phyloP scores from a whole-genome alignment of 2,888 invertebrate species.

The Xestoiulus laeticollis region DNA sequence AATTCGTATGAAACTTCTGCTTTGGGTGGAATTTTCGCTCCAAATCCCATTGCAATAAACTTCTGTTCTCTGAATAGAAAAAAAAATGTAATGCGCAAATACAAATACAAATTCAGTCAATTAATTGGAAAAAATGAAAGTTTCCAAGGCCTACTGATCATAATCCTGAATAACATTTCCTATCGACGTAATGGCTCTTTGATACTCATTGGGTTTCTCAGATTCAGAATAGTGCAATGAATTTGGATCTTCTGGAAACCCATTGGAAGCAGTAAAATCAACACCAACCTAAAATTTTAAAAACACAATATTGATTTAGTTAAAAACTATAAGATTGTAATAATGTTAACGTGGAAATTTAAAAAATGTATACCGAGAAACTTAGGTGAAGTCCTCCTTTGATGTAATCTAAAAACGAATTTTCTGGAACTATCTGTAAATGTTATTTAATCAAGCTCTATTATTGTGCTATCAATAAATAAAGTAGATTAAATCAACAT shows the following conservation, averaged over 20 bases:
- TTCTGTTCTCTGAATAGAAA: constrained; percentile 65
- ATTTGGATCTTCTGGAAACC: constrained; percentile 60
- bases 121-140: neutral
- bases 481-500: neutral
- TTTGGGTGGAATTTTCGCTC: constrained; percentile 67
- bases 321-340: too few species aligned
- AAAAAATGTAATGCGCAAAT: neutral
- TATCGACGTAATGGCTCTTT: constrained; percentile 59
- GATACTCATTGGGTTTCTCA: constrained; percentile 62
- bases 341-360: too few species aligned
- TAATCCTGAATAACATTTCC: constrained; percentile 67
- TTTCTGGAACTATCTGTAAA: constrained; percentile 57
- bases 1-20: constrained; percentile 67
- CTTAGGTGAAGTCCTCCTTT: constrained; percentile 36
- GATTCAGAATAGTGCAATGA: constrained; percentile 65
- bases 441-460: neutral
- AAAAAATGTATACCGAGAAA: constrained; percentile 9
- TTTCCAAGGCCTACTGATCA: constrained; percentile 59
- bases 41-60: constrained; percentile 66
- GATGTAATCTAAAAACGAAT: constrained; percentile 64
- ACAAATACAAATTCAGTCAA: neutral
- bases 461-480: neutral
- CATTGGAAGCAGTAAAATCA: constrained; percentile 63
- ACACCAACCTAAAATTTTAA: constrained; percentile 64
- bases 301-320: neutral